Base-by-base conservation (phyloP, 2,113 vertebrate species). In the Phaethornis superciliosus region DNA sequence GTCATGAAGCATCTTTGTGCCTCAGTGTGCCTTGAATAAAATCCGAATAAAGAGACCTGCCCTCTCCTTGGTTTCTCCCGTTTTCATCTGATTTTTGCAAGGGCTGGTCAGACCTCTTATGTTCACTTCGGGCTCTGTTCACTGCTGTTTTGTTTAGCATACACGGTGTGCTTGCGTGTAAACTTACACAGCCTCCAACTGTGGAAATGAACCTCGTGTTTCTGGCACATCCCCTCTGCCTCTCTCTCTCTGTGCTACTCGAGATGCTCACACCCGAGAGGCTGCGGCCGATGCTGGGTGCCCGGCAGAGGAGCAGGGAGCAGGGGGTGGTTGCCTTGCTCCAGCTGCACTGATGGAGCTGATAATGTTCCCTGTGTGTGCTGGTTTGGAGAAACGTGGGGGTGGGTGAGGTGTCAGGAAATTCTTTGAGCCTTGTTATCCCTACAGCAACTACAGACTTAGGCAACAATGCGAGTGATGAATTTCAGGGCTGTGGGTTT, bases 391-490 rank as follows among this genome's bases (percentile, higher is more conserved):
- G 85, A 42, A 26, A 42, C 37, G 27, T 9, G 35, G 33, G 40
- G n/a, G 35, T 21, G 2, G 56, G 17, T 7, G 72, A n/a, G 40
- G 33, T 22, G 68, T 4, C 28, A 44, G 76, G 85, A 22, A 58
- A 81, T 74, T 89, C 74, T 56, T 63, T 14, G 67, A 59, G 85
- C 84, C 80, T 40, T 37, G 84, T 64, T 89, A 59, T 93, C 85
- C 81, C 88, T 76, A 9, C 94, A 92, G 94, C 93, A 92, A 94
- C 96, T 90, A 67, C 42, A 87, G 95, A 78, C 96, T 83, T 58
- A 28, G 97, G 83, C 86, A 76, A 90, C 95, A 96, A 97, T 97
- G 96, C 79, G 74, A 85, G 93, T 90, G 96, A 96, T 97, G 93
- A 85, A 96, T 97, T 51, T 80, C 46, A 44, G 93, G 85, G 90